These are phyloP conservation scores for Spinus pinus DNA, from an alignment of 2,797 vertebrate genomes.

Conservation along the genomic window DNA sequence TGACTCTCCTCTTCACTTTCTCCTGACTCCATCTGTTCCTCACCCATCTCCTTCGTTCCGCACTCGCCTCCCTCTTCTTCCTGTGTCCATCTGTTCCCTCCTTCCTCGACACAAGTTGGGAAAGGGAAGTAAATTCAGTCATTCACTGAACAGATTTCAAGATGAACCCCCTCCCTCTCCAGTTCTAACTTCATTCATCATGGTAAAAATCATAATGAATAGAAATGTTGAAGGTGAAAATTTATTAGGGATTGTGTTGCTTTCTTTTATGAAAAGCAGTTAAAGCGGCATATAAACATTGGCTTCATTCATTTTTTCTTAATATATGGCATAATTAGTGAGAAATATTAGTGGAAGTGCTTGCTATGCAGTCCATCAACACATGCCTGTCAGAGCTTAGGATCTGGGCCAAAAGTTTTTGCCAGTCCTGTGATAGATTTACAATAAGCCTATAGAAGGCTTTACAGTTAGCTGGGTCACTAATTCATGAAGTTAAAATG, in stretches of 20 bases:
- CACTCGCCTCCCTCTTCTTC: conserved; percentile 64
- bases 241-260: conserved; percentile 58
- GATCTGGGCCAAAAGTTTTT: conserved; percentile 62
- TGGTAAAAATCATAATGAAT: conserved; percentile 65
- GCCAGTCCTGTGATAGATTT: conserved; percentile 64
- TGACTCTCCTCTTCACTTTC: conserved; percentile 53
- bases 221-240: conserved; percentile 67
- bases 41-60: conserved; percentile 52
- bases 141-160: conserved; percentile 68
- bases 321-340: conserved; percentile 63
- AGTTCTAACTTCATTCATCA: conserved; percentile 65
- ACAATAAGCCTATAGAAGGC: conserved; percentile 54
- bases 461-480: conserved; percentile 47
- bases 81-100: conserved; percentile 68
- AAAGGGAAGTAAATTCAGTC: conserved; percentile 65
- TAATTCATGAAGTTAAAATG: conserved; percentile 38
- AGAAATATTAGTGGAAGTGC: conserved; percentile 64
- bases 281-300: conserved; percentile 57
- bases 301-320: conserved; percentile 61
- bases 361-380: conserved; percentile 61
- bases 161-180: conserved; percentile 49
- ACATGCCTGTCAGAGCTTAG: conserved; percentile 63
- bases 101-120: conserved; percentile 47
- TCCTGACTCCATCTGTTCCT: conserved; percentile 58
- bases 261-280: conserved; percentile 60